Evolutionary conservation across 1,140 invertebrate genomes (phyloP).

Genomic region (Hestina assimilis): DNA sequence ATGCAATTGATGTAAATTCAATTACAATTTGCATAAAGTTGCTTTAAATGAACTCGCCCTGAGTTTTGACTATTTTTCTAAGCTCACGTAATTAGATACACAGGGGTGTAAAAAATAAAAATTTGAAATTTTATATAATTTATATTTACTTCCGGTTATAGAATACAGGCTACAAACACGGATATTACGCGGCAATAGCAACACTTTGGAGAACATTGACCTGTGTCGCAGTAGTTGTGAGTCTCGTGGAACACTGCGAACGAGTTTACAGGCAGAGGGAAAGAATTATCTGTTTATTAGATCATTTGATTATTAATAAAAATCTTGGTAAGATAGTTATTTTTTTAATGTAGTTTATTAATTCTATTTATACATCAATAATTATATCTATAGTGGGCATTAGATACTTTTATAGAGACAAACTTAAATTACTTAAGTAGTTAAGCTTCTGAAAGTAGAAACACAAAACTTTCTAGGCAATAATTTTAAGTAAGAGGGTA

Average conservation of each 20-base stretch:
- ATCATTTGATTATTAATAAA: conserved; percentile 42
- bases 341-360: neutral
- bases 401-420: too few species aligned
- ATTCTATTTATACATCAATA: neutral
- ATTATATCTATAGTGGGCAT: neutral
- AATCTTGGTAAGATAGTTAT: conserved; percentile 42
- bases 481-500: too few species aligned
- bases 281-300: conserved; percentile 37
- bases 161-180: conserved; percentile 23
- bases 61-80: too few species aligned
- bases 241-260: conserved; percentile 45
- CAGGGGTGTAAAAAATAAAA: too few species aligned
- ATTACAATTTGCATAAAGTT: too few species aligned
- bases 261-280: conserved; percentile 38
- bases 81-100: too few species aligned
- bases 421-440: too few species aligned
- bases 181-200: conserved; percentile 38
- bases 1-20: too few species aligned
- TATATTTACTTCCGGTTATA: conserved; percentile 14
- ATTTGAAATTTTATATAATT: too few species aligned
- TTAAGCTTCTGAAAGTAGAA: too few species aligned
- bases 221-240: conserved; percentile 36
- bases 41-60: too few species aligned
- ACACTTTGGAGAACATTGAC: conserved; percentile 35
- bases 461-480: too few species aligned